phyloP scores from a whole-genome alignment of 2,797 vertebrate species.

The Silurus aristotelis region DNA sequence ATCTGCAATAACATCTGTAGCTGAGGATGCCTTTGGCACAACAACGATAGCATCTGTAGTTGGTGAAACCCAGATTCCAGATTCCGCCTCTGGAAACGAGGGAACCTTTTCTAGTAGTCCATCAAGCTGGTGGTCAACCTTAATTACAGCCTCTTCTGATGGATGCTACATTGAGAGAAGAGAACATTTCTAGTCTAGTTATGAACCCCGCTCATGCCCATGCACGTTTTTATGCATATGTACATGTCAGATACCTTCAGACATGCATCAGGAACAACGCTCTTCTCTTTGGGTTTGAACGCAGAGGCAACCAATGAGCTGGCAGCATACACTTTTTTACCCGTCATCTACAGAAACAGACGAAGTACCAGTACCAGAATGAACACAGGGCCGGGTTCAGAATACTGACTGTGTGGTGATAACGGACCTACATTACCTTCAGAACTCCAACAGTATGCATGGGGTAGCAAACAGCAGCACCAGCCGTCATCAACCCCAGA shows the following conservation, averaged over 20 bases:
- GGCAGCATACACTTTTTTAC: slow-evolving; percentile 67
- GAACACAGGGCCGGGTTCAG: not conserved
- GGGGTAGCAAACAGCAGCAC: slow-evolving; percentile 78
- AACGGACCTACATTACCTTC: slow-evolving; percentile 68
- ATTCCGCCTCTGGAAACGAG: not conserved
- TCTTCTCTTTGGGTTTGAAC: slow-evolving; percentile 59
- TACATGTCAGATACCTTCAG: slow-evolving; percentile 65
- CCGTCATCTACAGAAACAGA: slow-evolving; percentile 67
- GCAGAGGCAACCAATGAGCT: slow-evolving; percentile 67
- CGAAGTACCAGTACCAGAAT: no score
- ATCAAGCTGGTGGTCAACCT: not conserved
- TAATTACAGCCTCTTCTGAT: not conserved
- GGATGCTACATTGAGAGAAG: not conserved
- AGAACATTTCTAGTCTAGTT: not conserved
- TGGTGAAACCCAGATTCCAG: not conserved
- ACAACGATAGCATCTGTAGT: not conserved
- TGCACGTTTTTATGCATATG: not conserved
- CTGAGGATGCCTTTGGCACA: not conserved
- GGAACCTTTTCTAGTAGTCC: slow-evolving; percentile 4
- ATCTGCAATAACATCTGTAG: not conserved
- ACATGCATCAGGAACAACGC: slow-evolving; percentile 29
- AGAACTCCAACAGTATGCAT: slow-evolving; percentile 74
- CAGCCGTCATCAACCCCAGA: slow-evolving; percentile 70
- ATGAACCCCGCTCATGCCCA: not conserved
- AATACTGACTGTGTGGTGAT: not conserved